Conservation (phyloP, 2,888 invertebrate species). For the Deilephila elpenor region DNA sequence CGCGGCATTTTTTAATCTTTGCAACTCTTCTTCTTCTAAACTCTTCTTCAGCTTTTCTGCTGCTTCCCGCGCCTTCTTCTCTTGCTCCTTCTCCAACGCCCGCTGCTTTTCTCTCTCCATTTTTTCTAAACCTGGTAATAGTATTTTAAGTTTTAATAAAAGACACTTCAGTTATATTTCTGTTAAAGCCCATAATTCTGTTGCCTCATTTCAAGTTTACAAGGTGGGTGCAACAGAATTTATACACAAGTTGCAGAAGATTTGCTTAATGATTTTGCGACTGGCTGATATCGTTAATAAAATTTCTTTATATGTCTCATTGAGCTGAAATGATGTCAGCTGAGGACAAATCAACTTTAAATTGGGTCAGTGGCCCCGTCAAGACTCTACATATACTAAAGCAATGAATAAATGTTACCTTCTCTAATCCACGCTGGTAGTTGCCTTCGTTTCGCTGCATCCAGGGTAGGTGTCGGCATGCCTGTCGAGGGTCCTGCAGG, state of each 20-base stretch:
- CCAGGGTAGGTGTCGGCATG: constrained; percentile 78
- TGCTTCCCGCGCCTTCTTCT: constrained; percentile 86
- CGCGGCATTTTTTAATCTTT: constrained; percentile 70
- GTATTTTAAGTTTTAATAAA: not conserved
- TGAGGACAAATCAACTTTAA: not conserved
- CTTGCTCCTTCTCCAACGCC: constrained; percentile 91
- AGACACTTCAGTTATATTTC: not conserved
- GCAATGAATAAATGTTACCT: constrained; percentile 73
- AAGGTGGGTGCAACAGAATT: too few species aligned
- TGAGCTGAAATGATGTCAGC: not conserved
- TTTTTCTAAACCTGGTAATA: constrained; percentile 93
- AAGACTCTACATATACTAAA: not conserved
- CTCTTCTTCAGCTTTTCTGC: constrained; percentile 87
- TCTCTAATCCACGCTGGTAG: constrained; percentile 99
- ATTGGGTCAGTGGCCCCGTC: not conserved
- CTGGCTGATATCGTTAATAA: too few species aligned
- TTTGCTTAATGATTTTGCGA: too few species aligned
- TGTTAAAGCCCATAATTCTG: too few species aligned
- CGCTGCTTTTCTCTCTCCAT: constrained; percentile 97
- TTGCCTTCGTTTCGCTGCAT: constrained; percentile 94
- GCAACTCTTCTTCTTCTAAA: constrained; percentile 81
- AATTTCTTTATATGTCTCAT: too few species aligned
- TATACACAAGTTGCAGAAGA: too few species aligned
- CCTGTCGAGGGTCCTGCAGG: constrained; percentile 64
- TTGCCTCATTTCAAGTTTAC: too few species aligned